A percentile compares a stretch with the other conserved stretches of the same genome.
Evolutionary conservation across 2,888 invertebrate genomes (phyloP).

Genomic region (Gastrophysa polygoni): DNA sequence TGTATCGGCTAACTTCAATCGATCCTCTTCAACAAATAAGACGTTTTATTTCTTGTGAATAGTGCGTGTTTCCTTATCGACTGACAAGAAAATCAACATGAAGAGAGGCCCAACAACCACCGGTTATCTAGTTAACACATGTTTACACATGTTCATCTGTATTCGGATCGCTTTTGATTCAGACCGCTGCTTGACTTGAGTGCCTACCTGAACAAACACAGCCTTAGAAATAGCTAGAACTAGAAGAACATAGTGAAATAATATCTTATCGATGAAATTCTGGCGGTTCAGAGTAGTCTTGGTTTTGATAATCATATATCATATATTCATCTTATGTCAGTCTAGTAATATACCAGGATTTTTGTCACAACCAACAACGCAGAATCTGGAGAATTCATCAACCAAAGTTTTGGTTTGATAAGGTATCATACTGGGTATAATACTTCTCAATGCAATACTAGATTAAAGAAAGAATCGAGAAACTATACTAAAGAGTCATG

Average conservation of each 20-base stretch:
- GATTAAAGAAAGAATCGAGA: too few relatives aligned
- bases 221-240: not conserved
- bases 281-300: not conserved
- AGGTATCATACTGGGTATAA: too few relatives aligned
- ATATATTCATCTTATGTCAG: too few relatives aligned
- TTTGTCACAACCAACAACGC: too few relatives aligned
- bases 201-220: conserved; percentile 42
- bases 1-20: conserved; percentile 34
- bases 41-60: conserved; percentile 34
- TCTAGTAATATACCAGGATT: too few relatives aligned
- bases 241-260: not conserved
- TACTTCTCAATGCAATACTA: too few relatives aligned
- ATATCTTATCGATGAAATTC: not conserved
- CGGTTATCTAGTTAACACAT: conserved; percentile 45
- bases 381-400: too few relatives aligned
- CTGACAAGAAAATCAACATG: conserved; percentile 40
- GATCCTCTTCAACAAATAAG: conserved; percentile 28
- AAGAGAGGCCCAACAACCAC: conserved; percentile 41
- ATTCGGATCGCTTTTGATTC: conserved; percentile 34
- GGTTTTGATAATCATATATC: too few relatives aligned
- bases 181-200: conserved; percentile 36
- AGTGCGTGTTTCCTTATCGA: conserved; percentile 39
- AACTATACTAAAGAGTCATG: too few relatives aligned
- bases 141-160: conserved; percentile 47
- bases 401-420: too few relatives aligned